These are phyloP conservation scores for Clusia tigrina DNA, from an alignment of 2,888 invertebrate species.

Conservation along the genomic window DNA sequence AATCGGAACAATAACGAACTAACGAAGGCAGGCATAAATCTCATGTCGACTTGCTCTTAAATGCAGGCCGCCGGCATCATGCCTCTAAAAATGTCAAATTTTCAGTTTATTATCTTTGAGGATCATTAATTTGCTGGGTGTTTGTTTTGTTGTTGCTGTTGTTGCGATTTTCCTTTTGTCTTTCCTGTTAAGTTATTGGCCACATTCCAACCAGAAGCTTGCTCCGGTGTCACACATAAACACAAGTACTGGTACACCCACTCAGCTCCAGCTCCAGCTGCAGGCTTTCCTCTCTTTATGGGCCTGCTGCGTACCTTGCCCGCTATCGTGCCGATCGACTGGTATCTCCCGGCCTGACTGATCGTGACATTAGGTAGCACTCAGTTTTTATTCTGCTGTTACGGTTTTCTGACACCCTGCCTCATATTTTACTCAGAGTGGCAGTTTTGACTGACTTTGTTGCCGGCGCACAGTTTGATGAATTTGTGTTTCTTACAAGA, in stretches of 20 bases:
- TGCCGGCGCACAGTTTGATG: not conserved
- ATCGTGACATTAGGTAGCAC: conserved; percentile 28
- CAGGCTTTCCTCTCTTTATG: conserved; percentile 8
- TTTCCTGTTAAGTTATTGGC: conserved; percentile 7
- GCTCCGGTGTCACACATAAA: conserved; percentile 42
- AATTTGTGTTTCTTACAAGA: not conserved
- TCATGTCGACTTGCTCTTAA: not conserved
- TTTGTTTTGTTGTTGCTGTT: too few relatives aligned
- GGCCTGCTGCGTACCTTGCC: not conserved
- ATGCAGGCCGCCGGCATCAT: not conserved
- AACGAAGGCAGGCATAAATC: conserved; percentile 18
- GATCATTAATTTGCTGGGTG: not conserved
- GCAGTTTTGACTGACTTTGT: conserved; percentile 25
- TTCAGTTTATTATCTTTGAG: conserved; percentile 31
- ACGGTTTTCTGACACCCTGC: conserved; percentile 26
- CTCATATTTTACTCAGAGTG: conserved; percentile 29
- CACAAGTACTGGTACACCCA: conserved; percentile 41
- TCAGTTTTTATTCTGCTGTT: conserved; percentile 14
- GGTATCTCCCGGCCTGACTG: conserved; percentile 26
- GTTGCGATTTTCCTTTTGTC: not conserved
- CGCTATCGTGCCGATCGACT: not conserved
- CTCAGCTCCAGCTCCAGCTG: conserved; percentile 22
- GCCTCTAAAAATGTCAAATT: conserved; percentile 40
- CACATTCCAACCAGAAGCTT: conserved; percentile 38
- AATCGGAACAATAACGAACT: conserved; percentile 36